Evolutionary conservation across 2,113 vertebrate species (phyloP).

Genomic region (Pomatorhinus ruficollis): DNA sequence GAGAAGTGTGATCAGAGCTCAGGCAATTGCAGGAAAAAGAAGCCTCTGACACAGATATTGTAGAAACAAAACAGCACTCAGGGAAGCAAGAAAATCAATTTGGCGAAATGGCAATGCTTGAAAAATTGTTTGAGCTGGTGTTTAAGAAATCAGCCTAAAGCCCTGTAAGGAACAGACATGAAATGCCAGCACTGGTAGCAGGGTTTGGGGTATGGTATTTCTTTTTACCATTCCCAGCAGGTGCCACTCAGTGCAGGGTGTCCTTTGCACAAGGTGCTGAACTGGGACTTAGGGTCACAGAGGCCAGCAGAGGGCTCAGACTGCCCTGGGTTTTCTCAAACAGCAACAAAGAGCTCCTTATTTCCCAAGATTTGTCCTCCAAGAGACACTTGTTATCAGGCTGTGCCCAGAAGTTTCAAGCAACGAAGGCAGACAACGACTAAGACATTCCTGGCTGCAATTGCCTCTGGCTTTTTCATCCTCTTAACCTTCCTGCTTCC

Average conservation of each 20-base stretch:
- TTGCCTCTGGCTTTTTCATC: neutral
- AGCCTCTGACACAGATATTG: neutral
- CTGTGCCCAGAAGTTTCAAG: neutral
- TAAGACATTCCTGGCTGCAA: neutral
- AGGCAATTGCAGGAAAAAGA: neutral
- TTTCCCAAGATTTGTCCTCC: neutral
- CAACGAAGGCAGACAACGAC: neutral
- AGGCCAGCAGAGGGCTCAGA: neutral
- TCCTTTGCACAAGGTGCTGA: neutral
- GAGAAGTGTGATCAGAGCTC: neutral
- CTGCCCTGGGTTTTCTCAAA: neutral
- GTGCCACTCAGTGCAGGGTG: too few relatives aligned
- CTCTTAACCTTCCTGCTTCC: neutral
- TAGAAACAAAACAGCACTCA: neutral
- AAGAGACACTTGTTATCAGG: neutral
- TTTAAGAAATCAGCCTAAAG: neutral
- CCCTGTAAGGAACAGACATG: neutral
- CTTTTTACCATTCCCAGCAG: neutral
- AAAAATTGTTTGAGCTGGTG: neutral
- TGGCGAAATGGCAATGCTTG: neutral
- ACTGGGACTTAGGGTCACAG: fast-evolving
- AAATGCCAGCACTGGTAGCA: neutral
- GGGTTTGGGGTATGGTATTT: neutral
- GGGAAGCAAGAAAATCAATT: neutral
- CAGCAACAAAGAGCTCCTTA: neutral